Evolutionary conservation across 2,113 vertebrate genomes (phyloP).

Genomic region (Myotis yumanensis): DNA sequence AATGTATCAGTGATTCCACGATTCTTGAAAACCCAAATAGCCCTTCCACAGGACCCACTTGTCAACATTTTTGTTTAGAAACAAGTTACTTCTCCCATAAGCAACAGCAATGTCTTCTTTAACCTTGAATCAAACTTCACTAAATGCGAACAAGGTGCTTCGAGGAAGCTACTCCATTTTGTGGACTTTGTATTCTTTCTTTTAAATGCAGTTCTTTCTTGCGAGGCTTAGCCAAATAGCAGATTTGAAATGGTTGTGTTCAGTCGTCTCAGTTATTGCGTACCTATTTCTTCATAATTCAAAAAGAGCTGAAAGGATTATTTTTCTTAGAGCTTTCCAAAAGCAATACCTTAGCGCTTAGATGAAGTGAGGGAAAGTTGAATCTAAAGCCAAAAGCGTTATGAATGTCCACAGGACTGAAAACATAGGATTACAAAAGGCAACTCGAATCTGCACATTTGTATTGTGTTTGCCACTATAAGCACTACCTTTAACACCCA

Average conservation of each 20-base stretch:
- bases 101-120: neutral
- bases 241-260: conserved; percentile 24
- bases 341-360: conserved; percentile 45
- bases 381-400: conserved; percentile 48
- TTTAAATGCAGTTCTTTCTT: neutral
- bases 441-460: neutral
- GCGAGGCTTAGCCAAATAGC: neutral
- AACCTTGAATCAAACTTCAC: neutral
- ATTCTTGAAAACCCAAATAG: neutral
- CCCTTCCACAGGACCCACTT: neutral
- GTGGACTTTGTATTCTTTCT: neutral
- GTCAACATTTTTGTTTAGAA: neutral
- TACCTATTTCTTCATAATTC: conserved; percentile 36
- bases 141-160: neutral
- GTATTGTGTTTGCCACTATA: neutral
- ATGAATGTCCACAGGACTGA: conserved; percentile 20
- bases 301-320: conserved; percentile 62
- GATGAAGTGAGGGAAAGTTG: conserved; percentile 47
- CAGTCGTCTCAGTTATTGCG: conserved; percentile 19
- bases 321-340: conserved; percentile 59
- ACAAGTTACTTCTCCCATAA: neutral
- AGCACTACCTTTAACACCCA: neutral
- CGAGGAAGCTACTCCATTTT: neutral
- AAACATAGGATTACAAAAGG: conserved; percentile 38
- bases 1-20: neutral